Evolutionary conservation across 2,113 vertebrate species (phyloP), one percentile per base, ranked within the genome.

Genomic region (Indicator indicator): DNA sequence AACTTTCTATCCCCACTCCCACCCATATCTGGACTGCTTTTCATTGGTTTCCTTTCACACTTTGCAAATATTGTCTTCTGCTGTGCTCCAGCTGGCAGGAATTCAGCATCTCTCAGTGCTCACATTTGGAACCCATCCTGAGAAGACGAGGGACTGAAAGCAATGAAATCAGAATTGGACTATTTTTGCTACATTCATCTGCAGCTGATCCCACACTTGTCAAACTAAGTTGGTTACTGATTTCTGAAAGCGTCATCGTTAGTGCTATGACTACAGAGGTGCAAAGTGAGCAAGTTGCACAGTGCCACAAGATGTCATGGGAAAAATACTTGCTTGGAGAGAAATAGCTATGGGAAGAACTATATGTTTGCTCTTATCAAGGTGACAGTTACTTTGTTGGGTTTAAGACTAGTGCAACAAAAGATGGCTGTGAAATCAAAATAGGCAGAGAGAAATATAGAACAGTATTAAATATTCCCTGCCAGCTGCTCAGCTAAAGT

Each of bases 11-110:
- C 50, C 21, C 50, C 55, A 69, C 85, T 84, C 81, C 87, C 50
- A 75, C 71, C 3, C 2, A 83, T 84, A 77, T 84, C 75, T 89
- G 74, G 60, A 65, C 69, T 89, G 70, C 72, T 7, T 96, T 89
- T 93, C 63, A 36, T 36, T 69, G 60, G 38, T 84, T 94, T 86
- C 58, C 70, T 78, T 94, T 94, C 88, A 82, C 48, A 62, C 71
- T 95, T 84, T 89, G 70, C 88, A 88, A 94, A 76, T 92, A 75
- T 88, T 92, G 62, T 84, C 93, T 63, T 94, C 88, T 95, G 54
- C 76, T 78, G 19, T 81, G 54, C 50, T 94, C 63, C 88, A 95
- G 27, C 76, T 92, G 86, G 94, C 79, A 83, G 77, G 21, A 96
- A 91, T 79, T 94, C 77, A 92, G 62, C 73, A 90, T 38, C 30